A percentile compares a stretch with the other conserved stretches of the same genome.
Conservation (phyloP, 2,888 invertebrate genomes). For the Melinopterus prodromus region DNA sequence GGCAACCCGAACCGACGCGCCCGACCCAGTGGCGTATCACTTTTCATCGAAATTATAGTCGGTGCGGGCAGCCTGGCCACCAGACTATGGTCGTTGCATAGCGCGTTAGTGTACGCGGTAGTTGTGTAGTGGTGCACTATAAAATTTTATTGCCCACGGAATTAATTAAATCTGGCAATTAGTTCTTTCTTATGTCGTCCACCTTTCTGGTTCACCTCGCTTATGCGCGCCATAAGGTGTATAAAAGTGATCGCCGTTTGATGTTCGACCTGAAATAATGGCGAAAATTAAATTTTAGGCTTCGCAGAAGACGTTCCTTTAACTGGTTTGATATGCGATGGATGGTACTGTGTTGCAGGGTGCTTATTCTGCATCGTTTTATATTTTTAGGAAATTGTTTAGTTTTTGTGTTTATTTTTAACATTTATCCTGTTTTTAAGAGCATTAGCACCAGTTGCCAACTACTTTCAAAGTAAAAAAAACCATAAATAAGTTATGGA, state of each 20-base stretch:
- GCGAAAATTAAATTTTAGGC: background rate
- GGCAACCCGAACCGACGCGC: conserved; percentile 24
- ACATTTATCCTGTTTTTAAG: no score
- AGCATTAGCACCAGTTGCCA: no score
- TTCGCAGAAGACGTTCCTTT: background rate
- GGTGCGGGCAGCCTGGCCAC: conserved; percentile 4
- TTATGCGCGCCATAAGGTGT: background rate
- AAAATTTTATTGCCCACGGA: conserved; percentile 36
- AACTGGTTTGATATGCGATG: background rate
- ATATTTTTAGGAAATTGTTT: no score
- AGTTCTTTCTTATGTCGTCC: conserved; percentile 14
- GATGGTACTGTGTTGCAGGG: no score
- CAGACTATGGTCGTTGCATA: no score
- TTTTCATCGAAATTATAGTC: conserved; percentile 35
- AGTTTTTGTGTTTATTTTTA: no score
- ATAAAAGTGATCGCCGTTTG: no score
- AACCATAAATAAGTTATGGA: no score
- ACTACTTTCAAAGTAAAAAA: no score
- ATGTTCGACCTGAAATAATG: background rate
- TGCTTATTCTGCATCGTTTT: no score
- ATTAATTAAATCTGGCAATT: conserved; percentile 37
- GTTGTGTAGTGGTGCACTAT: conserved; percentile 26
- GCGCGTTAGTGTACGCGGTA: background rate
- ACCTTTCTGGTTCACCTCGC: background rate
- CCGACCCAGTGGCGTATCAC: conserved; percentile 36